Base-by-base conservation (phyloP, 1,140 invertebrate genomes). In the Diuraphis noxia region DNA sequence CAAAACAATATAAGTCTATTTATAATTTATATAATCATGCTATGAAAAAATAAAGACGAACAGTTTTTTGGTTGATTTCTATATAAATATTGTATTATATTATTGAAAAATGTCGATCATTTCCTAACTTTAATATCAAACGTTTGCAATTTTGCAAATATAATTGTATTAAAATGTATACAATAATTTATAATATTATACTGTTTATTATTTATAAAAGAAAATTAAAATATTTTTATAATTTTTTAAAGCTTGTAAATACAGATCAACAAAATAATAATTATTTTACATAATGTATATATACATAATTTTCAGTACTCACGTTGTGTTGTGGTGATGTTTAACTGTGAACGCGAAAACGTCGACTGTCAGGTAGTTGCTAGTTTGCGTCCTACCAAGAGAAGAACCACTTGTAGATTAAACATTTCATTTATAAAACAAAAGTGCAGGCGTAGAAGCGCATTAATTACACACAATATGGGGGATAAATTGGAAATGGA, bases 331-430 rank as follows among this genome's bases (percentile, higher is more conserved):
- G 89, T 46, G 46, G 43, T 81, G 89, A 91, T 91, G 89, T 82
- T 43, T n/a, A 21, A 46, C 89, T 91, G 89, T 82, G 89, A 91
- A 91, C 89, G 89, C 81, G 72, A 91, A 91, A 91, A 91, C 89
- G 77, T 23, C 34, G 89, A 91, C 89, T 91, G 77, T 81, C 89
- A 91, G 89, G 72, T 91, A 81, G 89, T 91, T 52, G 77, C 43
- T 82, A 52, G 72, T 46, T 79, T 25, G 77, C n/a, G 89, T 82
- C 46, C 19, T 19, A 46, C n/a, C 34, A 81, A 52, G 89, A 91
- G 88, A 91, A 91, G 77, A 91, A 91, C 89, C 89, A 91, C 89
- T 91, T 91, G 89, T 91, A 81, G 89, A 91, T 91, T 91, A 89
- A 72, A 89, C 41, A 46, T 89, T 77, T 77, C 56, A 89, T 89